Conservation (phyloP, 1,140 invertebrate genomes). For the Cotesia typhae region DNA sequence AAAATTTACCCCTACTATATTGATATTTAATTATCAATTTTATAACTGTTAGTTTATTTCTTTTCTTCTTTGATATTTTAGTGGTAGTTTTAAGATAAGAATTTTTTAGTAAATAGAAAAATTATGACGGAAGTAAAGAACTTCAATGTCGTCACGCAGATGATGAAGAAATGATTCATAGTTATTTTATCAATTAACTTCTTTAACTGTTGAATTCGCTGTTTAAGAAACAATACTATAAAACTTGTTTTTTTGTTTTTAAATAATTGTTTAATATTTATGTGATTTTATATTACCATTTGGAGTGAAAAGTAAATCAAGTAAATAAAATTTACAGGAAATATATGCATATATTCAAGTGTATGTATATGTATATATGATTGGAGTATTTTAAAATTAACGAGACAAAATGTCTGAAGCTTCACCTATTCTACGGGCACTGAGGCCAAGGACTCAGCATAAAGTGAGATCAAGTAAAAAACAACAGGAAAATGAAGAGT, state of each 20-base stretch:
- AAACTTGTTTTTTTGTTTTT: not conserved
- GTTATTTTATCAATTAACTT: constrained; percentile 6
- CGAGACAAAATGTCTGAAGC: constrained; percentile 32
- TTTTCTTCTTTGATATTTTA: not conserved
- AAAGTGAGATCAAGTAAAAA: constrained; percentile 9
- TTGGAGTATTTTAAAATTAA: too few relatives aligned
- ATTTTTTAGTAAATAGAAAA: not conserved
- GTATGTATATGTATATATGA: too few relatives aligned
- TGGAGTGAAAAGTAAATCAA: too few relatives aligned
- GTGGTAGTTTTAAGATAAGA: too few relatives aligned
- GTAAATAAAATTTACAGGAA: too few relatives aligned
- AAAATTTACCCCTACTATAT: too few relatives aligned
- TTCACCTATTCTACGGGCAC: constrained; percentile 31
- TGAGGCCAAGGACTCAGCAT: constrained; percentile 34
- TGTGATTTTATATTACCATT: not conserved
- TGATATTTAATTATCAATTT: not conserved
- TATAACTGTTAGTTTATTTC: not conserved
- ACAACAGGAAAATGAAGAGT: constrained; percentile 7
- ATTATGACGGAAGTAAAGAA: not conserved
- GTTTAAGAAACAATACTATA: not conserved
- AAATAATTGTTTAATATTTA: not conserved
- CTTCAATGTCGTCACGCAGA: constrained; percentile 12
- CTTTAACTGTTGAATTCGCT: not conserved
- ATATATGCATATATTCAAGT: too few relatives aligned
- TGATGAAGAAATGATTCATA: constrained; percentile 22